Percentiles rank a stretch among this genome's conserved stretches.
Conservation (phyloP, 2,113 vertebrate genomes). For the Jaculus jaculus region DNA sequence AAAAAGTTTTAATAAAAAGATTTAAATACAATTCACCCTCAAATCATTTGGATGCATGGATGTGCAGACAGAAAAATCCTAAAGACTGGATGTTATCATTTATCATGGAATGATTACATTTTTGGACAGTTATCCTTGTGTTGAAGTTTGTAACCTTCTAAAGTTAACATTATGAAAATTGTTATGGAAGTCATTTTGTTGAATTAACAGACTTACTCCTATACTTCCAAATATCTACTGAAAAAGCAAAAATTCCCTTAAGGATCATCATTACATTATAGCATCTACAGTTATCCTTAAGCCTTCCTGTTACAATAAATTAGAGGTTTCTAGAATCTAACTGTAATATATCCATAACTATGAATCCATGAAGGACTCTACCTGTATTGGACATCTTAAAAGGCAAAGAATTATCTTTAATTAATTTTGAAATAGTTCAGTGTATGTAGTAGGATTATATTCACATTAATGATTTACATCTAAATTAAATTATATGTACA, state of each 20-base stretch:
- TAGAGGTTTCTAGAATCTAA: neutral
- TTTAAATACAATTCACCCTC: neutral
- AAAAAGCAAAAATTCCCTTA: neutral
- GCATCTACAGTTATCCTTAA: neutral
- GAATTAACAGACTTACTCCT: neutral
- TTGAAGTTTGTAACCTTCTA: neutral
- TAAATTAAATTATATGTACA: neutral
- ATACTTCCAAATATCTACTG: neutral
- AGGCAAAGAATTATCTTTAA: neutral
- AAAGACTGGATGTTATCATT: neutral
- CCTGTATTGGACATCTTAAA: neutral
- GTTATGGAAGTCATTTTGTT: neutral
- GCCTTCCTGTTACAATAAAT: neutral
- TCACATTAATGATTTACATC: neutral
- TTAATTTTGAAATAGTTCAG: constrained; percentile 4
- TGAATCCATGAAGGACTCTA: neutral
- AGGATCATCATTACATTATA: neutral
- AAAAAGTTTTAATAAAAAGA: neutral
- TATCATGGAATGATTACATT: neutral
- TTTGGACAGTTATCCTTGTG: neutral
- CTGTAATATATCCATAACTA: neutral
- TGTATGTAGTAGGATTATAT: neutral
- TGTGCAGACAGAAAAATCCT: neutral
- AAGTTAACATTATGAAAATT: neutral
- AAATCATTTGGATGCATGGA: neutral